Conservation (phyloP, 2,113 vertebrate genomes). For the Equus przewalskii region DNA sequence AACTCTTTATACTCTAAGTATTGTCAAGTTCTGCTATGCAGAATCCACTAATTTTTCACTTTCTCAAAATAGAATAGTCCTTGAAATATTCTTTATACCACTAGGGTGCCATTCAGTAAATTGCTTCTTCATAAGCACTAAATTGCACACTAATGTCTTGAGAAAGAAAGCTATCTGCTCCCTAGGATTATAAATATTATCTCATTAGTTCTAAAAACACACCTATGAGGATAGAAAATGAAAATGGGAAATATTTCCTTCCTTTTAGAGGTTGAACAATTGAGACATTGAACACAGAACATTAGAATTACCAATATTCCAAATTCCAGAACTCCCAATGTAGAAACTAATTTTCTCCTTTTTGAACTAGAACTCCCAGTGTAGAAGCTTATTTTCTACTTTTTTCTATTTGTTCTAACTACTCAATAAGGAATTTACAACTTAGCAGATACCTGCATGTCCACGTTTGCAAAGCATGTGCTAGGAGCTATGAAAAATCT, state of each 20-base stretch:
- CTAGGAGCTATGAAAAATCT: not conserved
- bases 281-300: not conserved
- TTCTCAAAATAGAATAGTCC: constrained; percentile 62
- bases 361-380: not conserved
- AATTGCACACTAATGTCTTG: constrained; percentile 71
- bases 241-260: constrained; percentile 63
- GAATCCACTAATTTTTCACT: constrained; percentile 57
- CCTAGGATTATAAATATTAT: constrained; percentile 78
- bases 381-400: not conserved
- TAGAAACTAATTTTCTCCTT: not conserved
- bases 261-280: constrained; percentile 36
- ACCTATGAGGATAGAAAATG: constrained; percentile 60
- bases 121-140: constrained; percentile 77
- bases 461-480: not conserved
- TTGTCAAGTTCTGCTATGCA: constrained; percentile 9
- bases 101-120: constrained; percentile 81
- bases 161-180: constrained; percentile 74
- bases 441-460: not conserved
- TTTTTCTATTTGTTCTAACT: not conserved
- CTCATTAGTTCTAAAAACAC: constrained; percentile 76
- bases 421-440: not conserved
- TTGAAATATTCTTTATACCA: constrained; percentile 74
- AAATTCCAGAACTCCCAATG: not conserved
- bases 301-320: constrained; percentile 11
- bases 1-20: constrained; percentile 40